Conservation (phyloP, 1,140 invertebrate species). For the Bathynomus jamesi region DNA sequence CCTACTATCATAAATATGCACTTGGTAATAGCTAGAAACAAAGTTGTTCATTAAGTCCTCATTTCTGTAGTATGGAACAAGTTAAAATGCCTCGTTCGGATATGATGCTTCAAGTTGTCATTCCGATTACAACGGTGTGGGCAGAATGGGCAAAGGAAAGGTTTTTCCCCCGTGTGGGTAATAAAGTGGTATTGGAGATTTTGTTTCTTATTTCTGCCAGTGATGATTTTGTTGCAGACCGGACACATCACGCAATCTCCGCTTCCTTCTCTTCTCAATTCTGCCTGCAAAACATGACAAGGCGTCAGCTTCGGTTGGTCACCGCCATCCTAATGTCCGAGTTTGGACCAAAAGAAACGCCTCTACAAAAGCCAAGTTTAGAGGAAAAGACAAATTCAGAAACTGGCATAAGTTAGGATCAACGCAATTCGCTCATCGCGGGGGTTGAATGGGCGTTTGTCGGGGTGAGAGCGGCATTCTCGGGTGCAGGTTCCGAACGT, state of each 20-base stretch:
- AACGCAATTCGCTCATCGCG: too few species aligned
- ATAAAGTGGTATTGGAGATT: conserved; percentile 44
- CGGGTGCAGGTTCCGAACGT: conserved; percentile 45
- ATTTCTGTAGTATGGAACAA: conserved; percentile 1
- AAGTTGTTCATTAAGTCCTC: too few species aligned
- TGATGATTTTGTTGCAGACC: conserved; percentile 45
- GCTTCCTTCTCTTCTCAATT: too few species aligned
- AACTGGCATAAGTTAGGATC: too few species aligned
- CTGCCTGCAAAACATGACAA: conserved; percentile 3
- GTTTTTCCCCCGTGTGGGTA: conserved; percentile 49
- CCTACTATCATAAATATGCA: too few species aligned
- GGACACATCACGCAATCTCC: conserved; percentile 41
- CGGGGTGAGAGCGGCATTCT: too few species aligned
- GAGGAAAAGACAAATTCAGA: too few species aligned
- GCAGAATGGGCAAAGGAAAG: conserved; percentile 47
- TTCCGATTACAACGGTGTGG: conserved; percentile 36
- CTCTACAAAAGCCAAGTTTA: too few species aligned
- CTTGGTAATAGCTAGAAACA: too few species aligned
- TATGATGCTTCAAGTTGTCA: conserved; percentile 34
- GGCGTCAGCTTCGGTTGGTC: background rate
- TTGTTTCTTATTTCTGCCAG: conserved; percentile 40
- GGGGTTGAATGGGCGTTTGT: too few species aligned
- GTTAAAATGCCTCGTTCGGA: conserved; percentile 32
- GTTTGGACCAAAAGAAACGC: too few species aligned
- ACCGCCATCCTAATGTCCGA: too few species aligned